Base-by-base conservation (phyloP, 2,888 invertebrate genomes). In the Hoplodrina ambigua region DNA sequence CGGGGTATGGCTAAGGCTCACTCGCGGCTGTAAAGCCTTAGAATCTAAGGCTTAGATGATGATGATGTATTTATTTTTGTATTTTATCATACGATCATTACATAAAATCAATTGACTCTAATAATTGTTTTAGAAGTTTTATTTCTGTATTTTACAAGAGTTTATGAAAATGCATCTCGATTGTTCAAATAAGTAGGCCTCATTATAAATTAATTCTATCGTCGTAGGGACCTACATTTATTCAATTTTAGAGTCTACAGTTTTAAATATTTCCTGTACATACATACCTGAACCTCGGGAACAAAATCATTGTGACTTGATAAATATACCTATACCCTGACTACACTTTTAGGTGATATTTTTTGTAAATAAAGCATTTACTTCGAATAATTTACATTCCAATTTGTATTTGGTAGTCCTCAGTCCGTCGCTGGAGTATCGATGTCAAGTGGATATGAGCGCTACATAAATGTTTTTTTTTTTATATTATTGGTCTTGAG, bases 381-480 rank as follows among this genome's bases (percentile, higher is more conserved):
- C 85, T 89, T 91, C 80, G 82, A 88, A 86, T 89, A 86, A 79
- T 82, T 75, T 88, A 94, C 94, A 94, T 94, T 94, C 94, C 94
- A 94, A 84, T 90, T 86, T 89, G 74, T 91, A 90, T 84, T 76
- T 82, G 84, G 71, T 88, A 85, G 75, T 80, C 88, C 89, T 91
- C 91, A 91, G 90, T 93, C 90, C 89, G 82, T 86, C 79, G 78
- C 86, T 77, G 78, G 69, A 81, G 69, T 76, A 65, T 77, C 49
- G 64, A 70, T 76, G n/a, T 75, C 17, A 77, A 25, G 37, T 50
- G 56, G 50, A 54, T 75, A 54, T 79, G 58, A 50, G 69, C 66
- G 69, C 80, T 86, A 86, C 82, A 86, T 80, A 46, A 13, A 49
- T 76, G 63, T 63, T 54, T 70, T 66, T 46, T 76, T 33, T n/a